A percentile compares a stretch with the other conserved stretches of the same genome.
Evolutionary conservation across 2,113 vertebrate genomes (phyloP).

Genomic region (Porphyrio hochstetteri): DNA sequence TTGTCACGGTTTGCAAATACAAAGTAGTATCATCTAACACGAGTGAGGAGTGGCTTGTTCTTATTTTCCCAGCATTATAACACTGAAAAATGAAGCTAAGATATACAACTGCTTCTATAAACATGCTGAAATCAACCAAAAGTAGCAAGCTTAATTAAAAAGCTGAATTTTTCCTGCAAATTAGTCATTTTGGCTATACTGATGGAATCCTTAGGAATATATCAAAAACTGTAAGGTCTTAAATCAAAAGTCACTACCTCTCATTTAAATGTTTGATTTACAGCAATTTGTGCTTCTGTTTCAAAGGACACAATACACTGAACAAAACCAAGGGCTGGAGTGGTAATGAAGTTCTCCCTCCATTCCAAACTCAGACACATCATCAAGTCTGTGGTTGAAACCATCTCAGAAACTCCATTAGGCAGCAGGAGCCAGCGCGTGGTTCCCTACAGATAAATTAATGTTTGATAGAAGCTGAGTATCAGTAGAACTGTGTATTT

Average conservation of each 20-base stretch:
- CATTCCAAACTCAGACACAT: too few species aligned
- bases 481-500: not conserved
- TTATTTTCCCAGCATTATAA: not conserved
- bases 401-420: rapidly evolving
- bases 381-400: not conserved
- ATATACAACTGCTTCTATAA: not conserved
- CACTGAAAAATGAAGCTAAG: not conserved
- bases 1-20: not conserved
- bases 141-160: not conserved
- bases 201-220: not conserved
- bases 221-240: not conserved
- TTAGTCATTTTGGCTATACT: not conserved
- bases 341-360: too few species aligned
- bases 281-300: not conserved
- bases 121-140: not conserved
- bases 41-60: not conserved
- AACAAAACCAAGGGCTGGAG: too few species aligned
- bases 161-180: not conserved
- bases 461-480: not conserved
- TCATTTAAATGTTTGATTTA: not conserved
- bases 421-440: rapidly evolving
- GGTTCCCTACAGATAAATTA: not conserved
- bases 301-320: too few species aligned
- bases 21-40: not conserved
- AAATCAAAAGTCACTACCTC: not conserved